phyloP scores from a whole-genome alignment of 2,888 invertebrate genomes.

The Eucriotettix oculatus region DNA sequence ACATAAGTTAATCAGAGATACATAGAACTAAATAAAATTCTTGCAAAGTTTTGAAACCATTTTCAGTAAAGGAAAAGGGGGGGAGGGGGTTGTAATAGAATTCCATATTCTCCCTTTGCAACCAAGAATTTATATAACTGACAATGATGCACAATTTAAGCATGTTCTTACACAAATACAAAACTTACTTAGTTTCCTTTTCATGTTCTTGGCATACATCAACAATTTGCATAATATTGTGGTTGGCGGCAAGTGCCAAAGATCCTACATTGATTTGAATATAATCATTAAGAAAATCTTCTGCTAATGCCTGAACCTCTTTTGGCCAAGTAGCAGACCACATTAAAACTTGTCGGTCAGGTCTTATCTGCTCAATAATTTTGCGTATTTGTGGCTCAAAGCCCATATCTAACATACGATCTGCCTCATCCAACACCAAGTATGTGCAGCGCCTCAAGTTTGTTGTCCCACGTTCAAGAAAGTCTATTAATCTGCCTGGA shows the following conservation, averaged over 20 bases:
- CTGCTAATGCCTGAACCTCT: conserved; percentile 88
- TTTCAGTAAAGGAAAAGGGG: background rate
- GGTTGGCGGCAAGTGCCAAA: conserved; percentile 84
- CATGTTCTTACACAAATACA: background rate
- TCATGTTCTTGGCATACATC: conserved; percentile 85
- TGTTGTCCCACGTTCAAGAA: conserved; percentile 61
- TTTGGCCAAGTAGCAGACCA: conserved; percentile 99
- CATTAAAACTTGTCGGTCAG: conserved; percentile 83
- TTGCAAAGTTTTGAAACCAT: background rate
- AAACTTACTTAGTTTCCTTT: conserved; percentile 42
- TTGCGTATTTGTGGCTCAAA: conserved; percentile 93
- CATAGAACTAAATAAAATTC: too few relatives aligned
- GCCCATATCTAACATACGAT: conserved; percentile 95
- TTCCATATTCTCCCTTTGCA: background rate
- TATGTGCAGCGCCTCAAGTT: conserved; percentile 78
- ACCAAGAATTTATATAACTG: too few relatives aligned
- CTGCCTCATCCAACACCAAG: conserved; percentile 78
- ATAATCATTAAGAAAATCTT: conserved; percentile 88
- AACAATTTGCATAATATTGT: conserved; percentile 91
- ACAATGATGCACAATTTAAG: too few relatives aligned
- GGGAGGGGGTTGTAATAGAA: background rate
- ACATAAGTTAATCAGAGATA: too few relatives aligned
- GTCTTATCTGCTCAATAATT: conserved; percentile 81
- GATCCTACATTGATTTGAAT: conserved; percentile 94
- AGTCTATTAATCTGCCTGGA: conserved; percentile 75